phyloP scores from a whole-genome alignment of 1,140 invertebrate genomes.

The Xylocopa sonorina region DNA sequence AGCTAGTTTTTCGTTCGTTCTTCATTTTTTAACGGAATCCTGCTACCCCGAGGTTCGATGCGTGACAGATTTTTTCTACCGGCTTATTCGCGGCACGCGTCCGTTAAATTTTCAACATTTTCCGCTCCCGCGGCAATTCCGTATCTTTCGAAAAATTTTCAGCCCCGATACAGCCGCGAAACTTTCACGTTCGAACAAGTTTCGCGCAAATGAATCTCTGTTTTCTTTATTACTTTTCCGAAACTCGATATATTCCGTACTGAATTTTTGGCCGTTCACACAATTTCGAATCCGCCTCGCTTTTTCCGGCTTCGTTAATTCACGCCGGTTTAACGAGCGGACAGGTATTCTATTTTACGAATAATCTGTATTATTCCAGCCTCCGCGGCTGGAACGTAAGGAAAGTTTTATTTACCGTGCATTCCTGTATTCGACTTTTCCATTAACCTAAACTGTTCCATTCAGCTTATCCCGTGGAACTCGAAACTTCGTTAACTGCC shows the following conservation, averaged over 20 bases:
- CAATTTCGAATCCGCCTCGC: neutral
- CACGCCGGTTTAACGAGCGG: neutral
- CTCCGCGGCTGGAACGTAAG: neutral
- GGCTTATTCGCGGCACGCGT: neutral
- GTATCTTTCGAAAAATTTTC: no score
- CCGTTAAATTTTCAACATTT: neutral
- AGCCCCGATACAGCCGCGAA: no score
- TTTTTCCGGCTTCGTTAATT: neutral
- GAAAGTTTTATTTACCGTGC: conserved; percentile 20
- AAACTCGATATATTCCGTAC: no score
- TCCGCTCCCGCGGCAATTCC: neutral
- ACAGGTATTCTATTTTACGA: neutral
- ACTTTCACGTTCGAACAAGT: no score
- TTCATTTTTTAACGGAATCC: neutral
- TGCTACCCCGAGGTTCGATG: neutral
- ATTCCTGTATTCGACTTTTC: conserved; percentile 11
- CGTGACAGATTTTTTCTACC: neutral
- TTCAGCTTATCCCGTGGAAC: conserved; percentile 2
- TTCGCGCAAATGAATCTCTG: no score
- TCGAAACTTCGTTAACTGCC: conserved; percentile 28
- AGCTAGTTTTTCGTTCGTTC: neutral
- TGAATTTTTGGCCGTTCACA: no score
- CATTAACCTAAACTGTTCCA: neutral
- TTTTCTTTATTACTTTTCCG: no score
- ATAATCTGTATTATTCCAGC: neutral